phyloP scores from a whole-genome alignment of 2,113 vertebrate genomes.

The Butorides virescens region DNA sequence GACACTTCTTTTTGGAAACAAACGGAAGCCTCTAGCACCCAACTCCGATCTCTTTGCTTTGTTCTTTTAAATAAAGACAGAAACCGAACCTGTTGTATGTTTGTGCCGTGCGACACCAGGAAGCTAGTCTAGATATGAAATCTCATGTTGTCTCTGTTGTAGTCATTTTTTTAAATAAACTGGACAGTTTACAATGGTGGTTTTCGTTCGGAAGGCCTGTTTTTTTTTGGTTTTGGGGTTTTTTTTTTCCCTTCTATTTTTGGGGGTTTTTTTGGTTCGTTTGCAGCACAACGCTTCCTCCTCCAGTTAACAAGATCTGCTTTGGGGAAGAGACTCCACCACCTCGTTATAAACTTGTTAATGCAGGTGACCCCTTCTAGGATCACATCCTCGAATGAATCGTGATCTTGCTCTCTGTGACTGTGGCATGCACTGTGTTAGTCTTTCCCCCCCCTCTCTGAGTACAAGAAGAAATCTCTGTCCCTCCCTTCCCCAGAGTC shows the following conservation, averaged over 20 bases:
- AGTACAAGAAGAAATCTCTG: slow-evolving; percentile 53
- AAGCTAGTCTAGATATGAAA: slow-evolving; percentile 83
- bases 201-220: slow-evolving; percentile 76
- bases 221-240: neutral
- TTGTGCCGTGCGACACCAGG: slow-evolving; percentile 77
- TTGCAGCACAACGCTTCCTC: slow-evolving; percentile 60
- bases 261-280: neutral
- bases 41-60: slow-evolving; percentile 79
- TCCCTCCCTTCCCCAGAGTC: slow-evolving; percentile 46
- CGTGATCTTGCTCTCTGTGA: slow-evolving; percentile 63
- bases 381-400: slow-evolving; percentile 67
- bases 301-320: slow-evolving; percentile 61
- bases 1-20: slow-evolving; percentile 78
- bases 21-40: slow-evolving; percentile 79
- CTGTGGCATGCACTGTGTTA: slow-evolving; percentile 68
- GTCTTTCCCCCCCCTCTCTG: slow-evolving; percentile 39
- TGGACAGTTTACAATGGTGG: slow-evolving; percentile 89
- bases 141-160: slow-evolving; percentile 84
- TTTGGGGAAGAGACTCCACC: slow-evolving; percentile 56
- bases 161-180: slow-evolving; percentile 85
- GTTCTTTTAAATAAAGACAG: slow-evolving; percentile 74
- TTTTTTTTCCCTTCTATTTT: neutral
- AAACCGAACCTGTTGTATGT: slow-evolving; percentile 75
- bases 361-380: slow-evolving; percentile 62
- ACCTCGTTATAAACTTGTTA: slow-evolving; percentile 55